phyloP scores from a whole-genome alignment of 2,797 vertebrate species.

The Champsocephalus esox region DNA sequence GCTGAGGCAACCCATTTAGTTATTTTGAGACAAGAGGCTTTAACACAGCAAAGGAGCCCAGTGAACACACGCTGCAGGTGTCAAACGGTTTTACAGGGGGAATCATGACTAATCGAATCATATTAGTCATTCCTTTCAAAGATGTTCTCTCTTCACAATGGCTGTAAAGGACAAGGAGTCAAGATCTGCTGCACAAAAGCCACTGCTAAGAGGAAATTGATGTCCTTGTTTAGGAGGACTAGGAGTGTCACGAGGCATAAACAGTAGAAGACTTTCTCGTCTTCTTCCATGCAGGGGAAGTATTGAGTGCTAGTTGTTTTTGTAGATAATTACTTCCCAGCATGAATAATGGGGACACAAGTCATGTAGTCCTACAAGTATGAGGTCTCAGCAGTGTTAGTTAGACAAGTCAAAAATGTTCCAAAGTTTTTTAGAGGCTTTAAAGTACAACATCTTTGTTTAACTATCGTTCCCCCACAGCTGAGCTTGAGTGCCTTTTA shows the following conservation, averaged over 20 bases:
- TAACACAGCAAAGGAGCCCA: constrained; percentile 17
- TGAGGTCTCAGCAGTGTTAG: background rate
- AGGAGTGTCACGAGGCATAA: constrained; percentile 30
- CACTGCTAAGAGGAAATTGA: constrained; percentile 56
- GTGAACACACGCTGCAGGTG: constrained; percentile 32
- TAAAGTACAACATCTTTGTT: background rate
- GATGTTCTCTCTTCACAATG: constrained; percentile 45
- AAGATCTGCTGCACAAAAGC: constrained; percentile 45
- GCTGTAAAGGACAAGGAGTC: constrained; percentile 69
- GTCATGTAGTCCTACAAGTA: no score
- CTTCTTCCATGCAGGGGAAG: constrained; percentile 20
- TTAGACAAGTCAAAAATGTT: background rate
- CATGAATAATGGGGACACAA: background rate
- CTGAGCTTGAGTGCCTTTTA: background rate
- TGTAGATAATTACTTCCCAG: background rate
- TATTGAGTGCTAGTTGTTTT: constrained; percentile 8
- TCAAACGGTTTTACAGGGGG: constrained; percentile 46
- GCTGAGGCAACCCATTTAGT: constrained; percentile 12
- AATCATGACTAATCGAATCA: constrained; percentile 74
- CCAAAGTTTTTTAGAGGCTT: background rate
- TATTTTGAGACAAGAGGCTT: constrained; percentile 27
- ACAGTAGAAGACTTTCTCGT: constrained; percentile 15
- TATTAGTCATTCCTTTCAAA: constrained; percentile 67
- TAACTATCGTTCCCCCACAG: background rate
- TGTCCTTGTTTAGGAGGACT: constrained; percentile 52